Evolutionary conservation across 2,113 vertebrate species (phyloP).

Genomic region (Potamarius usumacintae): DNA sequence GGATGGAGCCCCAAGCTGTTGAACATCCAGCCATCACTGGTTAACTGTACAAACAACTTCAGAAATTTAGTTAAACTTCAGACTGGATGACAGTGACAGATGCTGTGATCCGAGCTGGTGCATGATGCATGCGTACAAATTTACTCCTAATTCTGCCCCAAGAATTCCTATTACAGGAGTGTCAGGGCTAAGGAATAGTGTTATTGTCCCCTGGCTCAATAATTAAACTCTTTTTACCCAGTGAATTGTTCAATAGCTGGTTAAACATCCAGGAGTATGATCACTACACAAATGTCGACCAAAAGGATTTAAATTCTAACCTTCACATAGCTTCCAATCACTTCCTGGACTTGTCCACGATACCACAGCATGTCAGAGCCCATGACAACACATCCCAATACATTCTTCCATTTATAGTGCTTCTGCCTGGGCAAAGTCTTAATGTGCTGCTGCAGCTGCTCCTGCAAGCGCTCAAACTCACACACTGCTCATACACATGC

Average conservation of each 20-base stretch:
- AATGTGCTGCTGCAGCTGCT: slow-evolving; percentile 79
- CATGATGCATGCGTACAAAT: no score
- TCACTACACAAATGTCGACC: not conserved
- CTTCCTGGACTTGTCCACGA: slow-evolving; percentile 80
- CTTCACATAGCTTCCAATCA: slow-evolving; percentile 74
- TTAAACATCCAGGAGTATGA: not conserved
- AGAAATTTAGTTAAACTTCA: no score
- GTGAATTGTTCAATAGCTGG: not conserved
- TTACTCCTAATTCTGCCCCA: not conserved
- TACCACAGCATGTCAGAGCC: slow-evolving; percentile 88
- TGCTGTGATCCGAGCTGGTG: no score
- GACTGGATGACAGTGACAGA: no score
- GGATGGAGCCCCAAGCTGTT: no score
- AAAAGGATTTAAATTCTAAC: slow-evolving; percentile 62
- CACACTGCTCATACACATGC: slow-evolving; percentile 66
- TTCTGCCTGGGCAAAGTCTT: slow-evolving; percentile 80
- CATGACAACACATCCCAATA: slow-evolving; percentile 83
- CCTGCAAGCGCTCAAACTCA: slow-evolving; percentile 73
- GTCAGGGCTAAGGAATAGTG: not conserved
- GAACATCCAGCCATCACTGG: no score
- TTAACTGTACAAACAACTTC: no score
- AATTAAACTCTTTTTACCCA: not conserved
- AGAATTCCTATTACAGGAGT: not conserved
- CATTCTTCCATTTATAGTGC: slow-evolving; percentile 84
- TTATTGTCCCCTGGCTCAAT: not conserved